These are phyloP conservation scores for Lobophora halterata DNA, from an alignment of 2,888 invertebrate species.

Conservation along the genomic window DNA sequence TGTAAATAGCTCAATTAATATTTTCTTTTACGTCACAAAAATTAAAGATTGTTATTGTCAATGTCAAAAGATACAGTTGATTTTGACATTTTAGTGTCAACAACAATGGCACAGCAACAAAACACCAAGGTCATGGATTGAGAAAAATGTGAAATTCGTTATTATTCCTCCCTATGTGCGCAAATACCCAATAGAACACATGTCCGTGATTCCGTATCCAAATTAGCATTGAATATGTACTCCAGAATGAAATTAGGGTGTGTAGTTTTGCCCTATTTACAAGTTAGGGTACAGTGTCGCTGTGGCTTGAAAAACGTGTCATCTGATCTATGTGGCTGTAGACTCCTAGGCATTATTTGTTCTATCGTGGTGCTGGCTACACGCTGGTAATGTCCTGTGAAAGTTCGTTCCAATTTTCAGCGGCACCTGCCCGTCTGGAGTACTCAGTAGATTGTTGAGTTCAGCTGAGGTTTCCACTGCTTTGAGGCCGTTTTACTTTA, in stretches of 20 bases:
- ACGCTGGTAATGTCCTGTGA: too few relatives aligned
- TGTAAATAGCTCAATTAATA: too few relatives aligned
- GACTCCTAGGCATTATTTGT: background rate
- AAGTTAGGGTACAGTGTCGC: too few relatives aligned
- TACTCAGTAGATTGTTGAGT: constrained; percentile 77
- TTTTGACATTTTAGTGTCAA: constrained; percentile 1
- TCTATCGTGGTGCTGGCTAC: too few relatives aligned
- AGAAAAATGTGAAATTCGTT: constrained; percentile 17
- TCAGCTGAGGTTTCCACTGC: constrained; percentile 94
- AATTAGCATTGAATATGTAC: constrained; percentile 55
- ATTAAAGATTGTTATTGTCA: background rate
- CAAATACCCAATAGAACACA: constrained; percentile 29
- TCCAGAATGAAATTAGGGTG: constrained; percentile 66
- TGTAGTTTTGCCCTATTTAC: constrained; percentile 1
- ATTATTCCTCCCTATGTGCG: constrained; percentile 24
- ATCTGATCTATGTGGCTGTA: too few relatives aligned
- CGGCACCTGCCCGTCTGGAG: constrained; percentile 43
- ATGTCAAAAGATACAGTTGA: background rate
- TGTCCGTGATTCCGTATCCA: constrained; percentile 13
- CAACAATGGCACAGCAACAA: constrained; percentile 2
- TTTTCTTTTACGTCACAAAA: too few relatives aligned
- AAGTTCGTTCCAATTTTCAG: constrained; percentile 31
- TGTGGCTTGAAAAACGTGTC: constrained; percentile 1
- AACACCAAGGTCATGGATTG: constrained; percentile 24
- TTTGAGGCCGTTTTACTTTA: constrained; percentile 95